These are phyloP conservation scores for Ictalurus punctatus DNA, from an alignment of 2,113 vertebrate genomes.

Conservation along the genomic window DNA sequence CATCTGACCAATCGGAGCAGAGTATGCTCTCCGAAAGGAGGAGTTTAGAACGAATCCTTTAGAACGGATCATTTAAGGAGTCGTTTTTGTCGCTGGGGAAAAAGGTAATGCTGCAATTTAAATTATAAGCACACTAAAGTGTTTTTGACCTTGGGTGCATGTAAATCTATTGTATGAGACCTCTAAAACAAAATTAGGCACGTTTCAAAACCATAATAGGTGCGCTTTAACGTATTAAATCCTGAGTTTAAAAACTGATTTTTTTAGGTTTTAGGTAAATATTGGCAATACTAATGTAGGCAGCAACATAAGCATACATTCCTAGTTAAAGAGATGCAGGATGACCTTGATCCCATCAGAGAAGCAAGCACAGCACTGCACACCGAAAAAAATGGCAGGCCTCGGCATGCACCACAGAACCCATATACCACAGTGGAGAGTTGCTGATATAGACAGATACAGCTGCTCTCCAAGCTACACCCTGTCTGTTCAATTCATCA, in stretches of 20 bases:
- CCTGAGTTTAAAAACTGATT: neutral
- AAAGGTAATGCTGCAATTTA: too few relatives aligned
- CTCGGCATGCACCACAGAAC: slow-evolving; percentile 47
- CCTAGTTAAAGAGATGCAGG: neutral
- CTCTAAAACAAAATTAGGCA: too few relatives aligned
- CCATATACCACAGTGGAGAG: slow-evolving; percentile 1
- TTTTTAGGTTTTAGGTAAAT: neutral
- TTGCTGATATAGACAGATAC: slow-evolving; percentile 8
- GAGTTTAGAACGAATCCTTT: too few relatives aligned
- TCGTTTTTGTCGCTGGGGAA: too few relatives aligned
- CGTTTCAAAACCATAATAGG: too few relatives aligned
- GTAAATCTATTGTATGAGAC: too few relatives aligned
- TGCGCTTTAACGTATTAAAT: neutral
- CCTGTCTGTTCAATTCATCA: slow-evolving; percentile 26
- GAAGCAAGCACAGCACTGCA: slow-evolving; percentile 25
- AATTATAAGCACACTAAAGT: too few relatives aligned
- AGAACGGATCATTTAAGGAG: too few relatives aligned
- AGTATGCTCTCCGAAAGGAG: too few relatives aligned
- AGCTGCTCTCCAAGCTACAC: slow-evolving; percentile 1
- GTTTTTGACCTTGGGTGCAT: too few relatives aligned
- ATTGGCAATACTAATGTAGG: neutral
- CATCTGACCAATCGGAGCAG: too few relatives aligned
- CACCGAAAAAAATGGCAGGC: slow-evolving; percentile 47
- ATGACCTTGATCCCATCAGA: slow-evolving; percentile 6
- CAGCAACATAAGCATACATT: neutral